Evolutionary conservation across 2,888 invertebrate species (phyloP), one percentile per base, ranked within the genome.

Genomic region (Epiblema foenella): DNA sequence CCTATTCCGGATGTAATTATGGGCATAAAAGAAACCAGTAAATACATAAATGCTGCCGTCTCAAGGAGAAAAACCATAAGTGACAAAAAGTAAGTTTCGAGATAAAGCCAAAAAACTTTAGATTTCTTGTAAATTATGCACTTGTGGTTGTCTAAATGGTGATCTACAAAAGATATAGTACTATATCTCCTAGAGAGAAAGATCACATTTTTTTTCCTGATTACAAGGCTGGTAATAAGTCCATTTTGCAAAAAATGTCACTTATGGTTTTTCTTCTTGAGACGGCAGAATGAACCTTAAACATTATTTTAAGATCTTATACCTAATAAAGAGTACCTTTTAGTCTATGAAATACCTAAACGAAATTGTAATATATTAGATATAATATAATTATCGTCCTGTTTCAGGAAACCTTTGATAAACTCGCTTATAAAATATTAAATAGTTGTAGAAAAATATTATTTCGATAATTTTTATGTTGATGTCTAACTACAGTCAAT

Each of bases 391-490:
- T 73, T 74, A 76, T 73, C 80, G 72, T 77, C 83, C 83, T 81
- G 81, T 77, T 75, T 75, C 80, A 82, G 77, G 79, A 79, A 72
- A 78, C 77, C 68, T 76, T 72, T 73, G 75, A 78, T 77, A 77
- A 76, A 77, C 70, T 75, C 42, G 65, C 62, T 72, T 80, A 76
- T 77, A 84, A 85, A 85, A 82, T 73, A 73, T 77, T 77, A 77
- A 72, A 68, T 77, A 73, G 60, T 33, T 33, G 76, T 87, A 87
- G 82, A 86, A 87, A 86, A 87, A 87, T 86, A 87, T 81, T 39
- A 77, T 24, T 77, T 82, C 76, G 72, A 60, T 76, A 74, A 74
- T 76, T 76, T 74, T 71, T 72, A 77, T 76, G 75, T 76, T 75
- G 74, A 75, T 75, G 67, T 74, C 78, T 79, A 78, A 70, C 75